Percentiles rank a stretch among this genome's conserved stretches.
phyloP scores from a whole-genome alignment of 2,888 invertebrate genomes.

The Calameuta filiformis region DNA sequence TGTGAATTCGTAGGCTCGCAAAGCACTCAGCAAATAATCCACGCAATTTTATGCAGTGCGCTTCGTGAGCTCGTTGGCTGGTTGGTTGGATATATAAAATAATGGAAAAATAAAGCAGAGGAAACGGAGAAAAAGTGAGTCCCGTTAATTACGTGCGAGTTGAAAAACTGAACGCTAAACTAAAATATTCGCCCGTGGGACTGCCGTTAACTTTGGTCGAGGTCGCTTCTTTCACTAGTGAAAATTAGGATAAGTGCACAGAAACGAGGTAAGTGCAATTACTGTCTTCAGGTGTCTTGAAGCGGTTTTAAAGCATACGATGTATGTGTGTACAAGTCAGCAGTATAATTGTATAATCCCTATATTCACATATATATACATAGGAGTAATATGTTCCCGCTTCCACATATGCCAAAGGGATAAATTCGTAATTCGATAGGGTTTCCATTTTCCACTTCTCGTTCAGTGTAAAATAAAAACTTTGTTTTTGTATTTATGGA shows the following conservation, averaged over 20 bases:
- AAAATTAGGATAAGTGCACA: conserved; percentile 5
- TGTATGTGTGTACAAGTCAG: background rate
- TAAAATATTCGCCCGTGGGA: background rate
- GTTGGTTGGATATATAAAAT: background rate
- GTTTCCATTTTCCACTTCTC: background rate
- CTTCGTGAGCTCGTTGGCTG: background rate
- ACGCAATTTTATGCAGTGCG: background rate
- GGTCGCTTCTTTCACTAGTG: background rate
- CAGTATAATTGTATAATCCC: background rate
- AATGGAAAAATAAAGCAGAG: background rate
- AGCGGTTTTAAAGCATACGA: background rate
- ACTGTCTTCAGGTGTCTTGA: background rate
- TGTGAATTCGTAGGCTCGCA: background rate
- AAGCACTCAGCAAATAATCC: background rate
- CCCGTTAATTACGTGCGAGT: background rate
- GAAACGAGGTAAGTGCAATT: conserved; percentile 8
- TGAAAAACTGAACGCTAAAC: background rate
- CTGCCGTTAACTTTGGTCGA: background rate
- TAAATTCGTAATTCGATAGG: background rate
- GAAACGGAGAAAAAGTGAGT: background rate
- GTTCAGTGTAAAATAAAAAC: background rate
- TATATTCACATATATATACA: background rate
- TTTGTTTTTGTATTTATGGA: background rate
- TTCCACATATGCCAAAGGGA: background rate
- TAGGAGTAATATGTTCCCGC: background rate